phyloP scores from a whole-genome alignment of 2,797 vertebrate genomes.

The Rhodeus uyekii region DNA sequence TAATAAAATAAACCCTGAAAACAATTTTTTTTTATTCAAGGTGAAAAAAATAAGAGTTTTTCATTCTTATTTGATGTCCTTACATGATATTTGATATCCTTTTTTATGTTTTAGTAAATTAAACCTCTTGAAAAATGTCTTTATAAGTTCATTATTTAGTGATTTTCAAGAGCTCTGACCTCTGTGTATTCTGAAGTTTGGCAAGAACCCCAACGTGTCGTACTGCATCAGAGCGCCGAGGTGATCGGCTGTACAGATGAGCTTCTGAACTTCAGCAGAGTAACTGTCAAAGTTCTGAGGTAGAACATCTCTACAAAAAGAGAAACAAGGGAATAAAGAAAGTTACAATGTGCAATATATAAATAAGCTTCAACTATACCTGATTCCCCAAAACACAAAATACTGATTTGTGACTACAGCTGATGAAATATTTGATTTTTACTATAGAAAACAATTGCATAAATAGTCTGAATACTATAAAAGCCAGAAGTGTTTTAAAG shows the following conservation, averaged over 20 bases:
- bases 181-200: constrained; percentile 95
- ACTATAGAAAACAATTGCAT: too few relatives aligned
- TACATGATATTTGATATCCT: too few relatives aligned
- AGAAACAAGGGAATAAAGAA: background rate
- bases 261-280: constrained; percentile 87
- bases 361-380: background rate
- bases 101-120: background rate
- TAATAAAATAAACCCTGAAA: too few relatives aligned
- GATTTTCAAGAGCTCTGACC: constrained; percentile 70
- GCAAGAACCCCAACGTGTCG: constrained; percentile 92
- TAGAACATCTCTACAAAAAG: constrained; percentile 85
- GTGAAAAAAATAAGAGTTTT: too few relatives aligned
- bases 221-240: constrained; percentile 95
- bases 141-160: background rate
- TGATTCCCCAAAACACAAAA: background rate
- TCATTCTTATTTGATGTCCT: background rate
- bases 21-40: background rate
- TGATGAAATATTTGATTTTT: too few relatives aligned
- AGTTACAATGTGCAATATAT: too few relatives aligned
- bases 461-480: too few relatives aligned
- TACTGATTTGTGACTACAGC: too few relatives aligned
- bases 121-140: background rate
- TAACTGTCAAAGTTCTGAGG: constrained; percentile 95
- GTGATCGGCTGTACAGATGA: constrained; percentile 91
- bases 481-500: too few relatives aligned